Base-by-base conservation (phyloP, 2,797 vertebrate species). In the Rhynchonycteris naso region DNA sequence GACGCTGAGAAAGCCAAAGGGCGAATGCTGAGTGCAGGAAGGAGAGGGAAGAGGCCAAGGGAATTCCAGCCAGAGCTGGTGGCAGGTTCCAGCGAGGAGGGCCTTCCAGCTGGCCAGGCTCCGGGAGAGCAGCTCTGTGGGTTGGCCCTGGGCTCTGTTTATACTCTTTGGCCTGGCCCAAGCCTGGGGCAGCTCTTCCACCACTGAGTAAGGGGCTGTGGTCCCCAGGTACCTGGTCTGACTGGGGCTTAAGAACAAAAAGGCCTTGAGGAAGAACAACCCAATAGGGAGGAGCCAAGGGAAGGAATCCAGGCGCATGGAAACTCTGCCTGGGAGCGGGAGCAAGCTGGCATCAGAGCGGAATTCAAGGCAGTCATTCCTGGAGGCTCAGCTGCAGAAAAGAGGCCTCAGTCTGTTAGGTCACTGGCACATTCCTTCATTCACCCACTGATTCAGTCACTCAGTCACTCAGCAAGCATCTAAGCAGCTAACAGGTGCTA, bases 51-150 rank as follows among this genome's bases (percentile, higher is more conserved):
- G 92, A 72, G 81, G 94, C 97, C 97, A 95, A 0, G 3, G 96
- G 96, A 97, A 96, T 95, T 93, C 93, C 93, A 12, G 97, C 96
- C 97, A 98, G 96, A 96, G 96, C 95, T 81, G 93, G 97, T 97
- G 63, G 97, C 97, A 97, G 98, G 97, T 97, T 98, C 97, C 96
- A 97, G 96, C 88, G 47, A 91, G 87, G 59, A 96, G 58, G 79
- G 65, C 94, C 12, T 0, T 98, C 98, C 98, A 98, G 97, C 97
- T 97, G 97, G 97, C 97, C 93, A 35, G 22, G n/a, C 56, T 52
- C 68, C 7, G 6, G 58, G 35, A 68, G 66, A 80, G 66, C 90
- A 65, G 92, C 83, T 75, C 50, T 4, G 92, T 61, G 4, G 30
- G 26, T 68, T 81, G 82, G 90, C 96, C 92, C 22, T 6, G 35